Base-by-base conservation (phyloP, 1,140 invertebrate species). In the Solenopsis fugax region DNA sequence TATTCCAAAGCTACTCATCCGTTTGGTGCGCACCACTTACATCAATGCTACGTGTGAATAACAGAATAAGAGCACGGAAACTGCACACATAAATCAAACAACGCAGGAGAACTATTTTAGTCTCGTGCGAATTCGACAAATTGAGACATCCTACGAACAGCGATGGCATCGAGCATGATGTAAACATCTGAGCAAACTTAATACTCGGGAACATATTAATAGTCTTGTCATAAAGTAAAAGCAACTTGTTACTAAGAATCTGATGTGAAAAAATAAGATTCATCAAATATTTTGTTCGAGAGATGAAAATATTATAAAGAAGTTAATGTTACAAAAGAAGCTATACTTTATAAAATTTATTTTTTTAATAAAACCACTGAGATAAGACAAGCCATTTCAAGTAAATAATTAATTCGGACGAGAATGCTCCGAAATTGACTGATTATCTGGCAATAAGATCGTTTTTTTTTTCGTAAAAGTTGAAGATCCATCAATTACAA, bases 91-190 rank as follows among this genome's bases (percentile, higher is more conserved):
- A 37, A 24, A 73, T 72, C 69, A 45, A 60, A 58, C 80, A 82
- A 82, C 18, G 41, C 10, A n/a, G 37, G 73, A 50, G 37, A 82
- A 50, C 52, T 82, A 82, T 82, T 72, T 82, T 60, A 60, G 41
- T 84, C 18, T 54, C 67, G 37, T 18, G 24, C 37, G 41, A 72
- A 82, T 82, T 60, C 67, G 9, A 7, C 54, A 54, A 82, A 82
- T 84, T 62, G 41, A 56, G 69, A 62, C 80, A 60, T 12, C n/a
- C 10, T 29, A 21, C 54, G 29, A 84, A 48, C 34, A 60, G 69
- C 65, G 21, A 56, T 71, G 65, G 65, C 67, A 73, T 73, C 80
- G 67, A 84, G 13, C 18, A 29, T 37, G 41, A 48, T 21, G 21
- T 18, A 29, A 62, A n/a, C 21, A 41, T n/a, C 9, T 52, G n/a